Evolutionary conservation across 2,797 vertebrate genomes (phyloP).

Genomic region (Hydrolagus colliei): DNA sequence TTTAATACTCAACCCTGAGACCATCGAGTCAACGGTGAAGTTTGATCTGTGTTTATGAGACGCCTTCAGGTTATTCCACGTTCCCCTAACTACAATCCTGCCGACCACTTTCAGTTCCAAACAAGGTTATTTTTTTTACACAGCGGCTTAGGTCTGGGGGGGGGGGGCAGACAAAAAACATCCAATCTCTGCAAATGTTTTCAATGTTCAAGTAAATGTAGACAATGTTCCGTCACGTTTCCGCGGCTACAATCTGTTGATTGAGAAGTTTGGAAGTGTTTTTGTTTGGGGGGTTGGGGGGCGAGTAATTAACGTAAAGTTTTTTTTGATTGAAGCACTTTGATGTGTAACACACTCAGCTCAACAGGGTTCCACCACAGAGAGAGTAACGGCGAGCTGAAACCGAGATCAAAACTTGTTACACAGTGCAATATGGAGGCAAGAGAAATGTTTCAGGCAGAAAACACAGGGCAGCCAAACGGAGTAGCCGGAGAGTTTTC

Average conservation of each 20-base stretch:
- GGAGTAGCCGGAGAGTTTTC: constrained; percentile 54
- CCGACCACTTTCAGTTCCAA: neutral
- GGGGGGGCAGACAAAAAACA: no score
- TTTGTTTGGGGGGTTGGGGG: no score
- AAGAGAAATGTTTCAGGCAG: constrained; percentile 45
- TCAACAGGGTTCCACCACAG: constrained; percentile 79
- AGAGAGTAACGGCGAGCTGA: constrained; percentile 83
- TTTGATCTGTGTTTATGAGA: neutral
- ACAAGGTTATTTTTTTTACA: neutral
- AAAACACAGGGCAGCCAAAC: constrained; percentile 60
- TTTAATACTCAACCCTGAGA: neutral
- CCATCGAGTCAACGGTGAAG: neutral
- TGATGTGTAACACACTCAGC: constrained; percentile 63
- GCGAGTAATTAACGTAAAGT: no score
- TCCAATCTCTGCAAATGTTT: neutral
- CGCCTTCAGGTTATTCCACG: neutral
- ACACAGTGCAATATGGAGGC: constrained; percentile 52
- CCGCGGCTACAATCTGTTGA: neutral
- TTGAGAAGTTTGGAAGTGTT: neutral
- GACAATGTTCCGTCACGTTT: neutral
- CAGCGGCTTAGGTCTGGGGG: neutral
- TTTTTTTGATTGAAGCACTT: constrained; percentile 26
- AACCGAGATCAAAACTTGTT: constrained; percentile 91
- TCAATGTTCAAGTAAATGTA: neutral
- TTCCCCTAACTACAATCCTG: neutral